Base-by-base conservation (phyloP, 2,113 vertebrate genomes). In the Anolis carolinensis region DNA sequence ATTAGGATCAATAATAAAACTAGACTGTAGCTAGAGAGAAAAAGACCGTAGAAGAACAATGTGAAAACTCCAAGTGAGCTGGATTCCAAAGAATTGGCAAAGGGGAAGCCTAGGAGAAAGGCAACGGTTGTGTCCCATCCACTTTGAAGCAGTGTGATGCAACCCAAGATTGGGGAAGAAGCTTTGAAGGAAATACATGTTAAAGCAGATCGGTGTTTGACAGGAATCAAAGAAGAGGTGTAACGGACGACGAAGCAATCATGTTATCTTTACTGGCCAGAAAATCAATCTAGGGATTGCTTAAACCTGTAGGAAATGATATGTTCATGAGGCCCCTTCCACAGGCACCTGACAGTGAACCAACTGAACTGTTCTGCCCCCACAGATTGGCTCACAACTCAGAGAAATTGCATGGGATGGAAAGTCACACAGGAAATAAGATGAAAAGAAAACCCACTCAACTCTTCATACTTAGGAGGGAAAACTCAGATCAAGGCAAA, bases 151-250 rank as follows among this genome's bases (percentile, higher is more conserved):
- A 20, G 11, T 82, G 88, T 93, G 95, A 91, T 0, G 90, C 90
- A 95, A 94, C 86, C 21, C 86, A 81, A 8, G 63, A 86, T 74
- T 89, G 94, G 87, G 88, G 90, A 94, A 93, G 91, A 94, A 91
- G 89, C 70, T 0, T 4, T 86, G 89, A 93, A 83, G 86, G 92
- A 95, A 95, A 67, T n/a, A 0, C 82, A 63, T 0, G 0, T 90
- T 86, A 91, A 92, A 93, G 89, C 90, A 89, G 87, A 0, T 0
- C 5, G 39, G 32, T 77, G 25, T 63, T 86, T 0, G 3, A 87
- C 73, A 25, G 79, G 89, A 87, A 94, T 92, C 89, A 91, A 91
- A 32, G 71, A 81, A 93, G 85, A 93, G 90, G 50, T 77, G 78
- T 52, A 95, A 95, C 79, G 1, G 91, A 89, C 76, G 48, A 70